Evolutionary conservation across 2,113 vertebrate genomes (phyloP), one percentile per base, ranked within the genome.

Genomic region (Danionella cerebrum): DNA sequence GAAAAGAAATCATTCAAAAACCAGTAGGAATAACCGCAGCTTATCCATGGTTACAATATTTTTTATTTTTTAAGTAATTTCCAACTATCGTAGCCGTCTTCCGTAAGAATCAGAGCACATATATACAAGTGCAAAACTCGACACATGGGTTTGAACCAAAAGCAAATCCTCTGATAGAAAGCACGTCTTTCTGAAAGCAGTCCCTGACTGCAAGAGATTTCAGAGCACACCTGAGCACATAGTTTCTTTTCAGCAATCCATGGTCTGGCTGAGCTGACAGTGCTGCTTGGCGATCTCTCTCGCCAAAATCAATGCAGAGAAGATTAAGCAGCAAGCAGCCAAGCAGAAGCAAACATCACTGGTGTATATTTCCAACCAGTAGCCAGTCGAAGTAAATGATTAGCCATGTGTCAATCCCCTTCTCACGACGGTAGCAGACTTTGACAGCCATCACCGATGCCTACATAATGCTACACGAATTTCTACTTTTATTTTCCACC

Each of bases 271-370:
- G 48, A 48, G 41, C 33, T 36, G 29, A 59, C 69, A 59, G 62
- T 62, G 62, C 25, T 5, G 9, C 33, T 14, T 65, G 53, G 59
- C 60, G 62, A 69, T 74, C 51, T 73, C 31, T 10, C 44, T 50
- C 19, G 6, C 9, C 35, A 48, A 51, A 70, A 72, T 75, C 76
- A 62, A 75, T 78, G 50, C 12, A 31, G 48, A 54, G 66, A 53
- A 67, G 67, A 78, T 78, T 75, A 70, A 75, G 72, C 60, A 59
- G 72, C 57, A 52, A 48, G 62, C 76, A 38, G 50, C 55, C 65
- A 19, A 58, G 67, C 64, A 45, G 66, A 69, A 67, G 54, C 50
- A 72, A 66, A 75, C 72, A 45, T 72, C 62, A 55, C 68, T 71
- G 66, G 42, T 69, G 72, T 62, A 45, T 72, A 78, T 75, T 57